A percentile compares a stretch with the other conserved stretches of the same genome.
phyloP scores from a whole-genome alignment of 2,113 vertebrate genomes.

The Tachysurus vachellii region DNA sequence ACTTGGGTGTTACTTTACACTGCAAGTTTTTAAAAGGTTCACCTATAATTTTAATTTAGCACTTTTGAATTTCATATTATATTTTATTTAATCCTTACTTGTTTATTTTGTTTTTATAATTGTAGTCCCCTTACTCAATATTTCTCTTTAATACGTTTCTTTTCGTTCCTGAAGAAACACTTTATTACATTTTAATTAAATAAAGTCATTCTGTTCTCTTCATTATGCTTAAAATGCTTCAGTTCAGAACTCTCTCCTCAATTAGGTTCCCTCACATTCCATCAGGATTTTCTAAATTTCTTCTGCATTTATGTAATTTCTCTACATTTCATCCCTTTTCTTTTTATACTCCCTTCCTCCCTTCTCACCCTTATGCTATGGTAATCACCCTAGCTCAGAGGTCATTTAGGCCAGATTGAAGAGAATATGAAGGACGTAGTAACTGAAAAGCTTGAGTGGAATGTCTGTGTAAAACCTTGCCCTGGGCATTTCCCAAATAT shows the following conservation, averaged over 20 bases:
- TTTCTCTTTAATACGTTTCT: no score
- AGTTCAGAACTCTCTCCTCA: not conserved
- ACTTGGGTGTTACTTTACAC: not conserved
- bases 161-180: not conserved
- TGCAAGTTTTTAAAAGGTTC: not conserved
- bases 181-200: not conserved
- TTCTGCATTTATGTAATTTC: slow-evolving; percentile 5
- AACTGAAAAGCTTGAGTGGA: slow-evolving; percentile 36
- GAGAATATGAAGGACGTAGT: slow-evolving; percentile 22
- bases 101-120: not conserved
- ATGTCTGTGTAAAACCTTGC: slow-evolving; percentile 38
- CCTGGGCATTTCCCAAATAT: slow-evolving; percentile 45
- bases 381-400: slow-evolving; percentile 34
- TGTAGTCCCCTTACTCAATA: not conserved
- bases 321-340: slow-evolving; percentile 2
- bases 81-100: not conserved
- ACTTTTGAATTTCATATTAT: not conserved
- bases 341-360: not conserved
- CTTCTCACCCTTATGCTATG: slow-evolving; percentile 4
- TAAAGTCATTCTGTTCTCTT: not conserved
- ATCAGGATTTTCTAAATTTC: not conserved
- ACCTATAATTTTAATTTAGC: not conserved
- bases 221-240: not conserved
- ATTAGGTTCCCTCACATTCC: not conserved
- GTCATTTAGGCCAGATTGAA: slow-evolving; percentile 22